A percentile compares a stretch with the other conserved stretches of the same genome.
Conservation (phyloP, 2,888 invertebrate genomes). For the Tholera decimalis region DNA sequence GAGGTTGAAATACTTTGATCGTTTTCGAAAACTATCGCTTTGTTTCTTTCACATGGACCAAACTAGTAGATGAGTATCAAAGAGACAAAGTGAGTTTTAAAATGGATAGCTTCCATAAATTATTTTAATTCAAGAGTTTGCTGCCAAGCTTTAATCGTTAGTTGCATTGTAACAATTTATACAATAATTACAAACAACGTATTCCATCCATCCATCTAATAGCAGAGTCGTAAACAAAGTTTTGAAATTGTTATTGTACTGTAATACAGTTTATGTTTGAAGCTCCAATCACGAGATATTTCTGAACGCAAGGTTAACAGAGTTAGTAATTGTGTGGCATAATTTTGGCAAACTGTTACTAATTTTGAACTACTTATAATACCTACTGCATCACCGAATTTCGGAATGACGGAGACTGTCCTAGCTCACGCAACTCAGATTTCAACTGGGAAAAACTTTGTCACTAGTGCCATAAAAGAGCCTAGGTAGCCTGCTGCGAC, state of each 20-base stretch:
- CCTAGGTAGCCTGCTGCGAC: neutral
- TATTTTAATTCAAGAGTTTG: conserved; percentile 2
- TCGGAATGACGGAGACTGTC: neutral
- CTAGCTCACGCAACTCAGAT: neutral
- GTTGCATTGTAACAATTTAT: neutral
- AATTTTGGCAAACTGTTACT: conserved; percentile 31
- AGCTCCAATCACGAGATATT: conserved; percentile 46
- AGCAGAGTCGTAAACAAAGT: conserved; percentile 39
- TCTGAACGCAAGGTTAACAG: conserved; percentile 52
- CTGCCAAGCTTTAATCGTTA: neutral
- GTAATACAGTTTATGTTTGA: conserved; percentile 34
- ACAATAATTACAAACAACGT: conserved; percentile 21
- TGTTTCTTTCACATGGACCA: too few relatives aligned
- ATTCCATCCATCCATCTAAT: conserved; percentile 18
- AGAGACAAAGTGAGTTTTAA: too few relatives aligned
- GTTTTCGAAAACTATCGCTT: too few relatives aligned
- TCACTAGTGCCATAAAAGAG: too few relatives aligned
- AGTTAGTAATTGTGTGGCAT: conserved; percentile 37
- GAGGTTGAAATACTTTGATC: too few relatives aligned
- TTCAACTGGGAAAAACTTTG: too few relatives aligned
- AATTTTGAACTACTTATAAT: conserved; percentile 21
- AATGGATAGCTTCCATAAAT: neutral
- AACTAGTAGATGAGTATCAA: too few relatives aligned
- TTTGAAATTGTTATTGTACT: conserved; percentile 40
- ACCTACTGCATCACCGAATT: neutral